Percentiles rank a stretch among this genome's conserved stretches.
phyloP scores from a whole-genome alignment of 2,797 vertebrate genomes.

The Acomys russatus region DNA sequence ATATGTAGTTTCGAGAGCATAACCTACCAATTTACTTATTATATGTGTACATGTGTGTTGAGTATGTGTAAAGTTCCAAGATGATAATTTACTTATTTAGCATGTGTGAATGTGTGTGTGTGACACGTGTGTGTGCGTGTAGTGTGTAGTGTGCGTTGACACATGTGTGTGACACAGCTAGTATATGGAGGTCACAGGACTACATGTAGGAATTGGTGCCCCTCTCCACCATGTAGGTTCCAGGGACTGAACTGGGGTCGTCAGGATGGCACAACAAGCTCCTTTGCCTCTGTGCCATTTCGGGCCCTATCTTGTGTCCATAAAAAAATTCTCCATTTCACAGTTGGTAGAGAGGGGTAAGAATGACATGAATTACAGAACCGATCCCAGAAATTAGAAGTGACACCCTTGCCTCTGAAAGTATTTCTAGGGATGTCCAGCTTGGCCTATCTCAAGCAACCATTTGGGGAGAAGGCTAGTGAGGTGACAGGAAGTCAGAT shows the following conservation, averaged over 20 bases:
- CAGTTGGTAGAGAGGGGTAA: neutral
- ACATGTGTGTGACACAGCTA: neutral
- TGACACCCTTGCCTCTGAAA: constrained; percentile 52
- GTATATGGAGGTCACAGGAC: neutral
- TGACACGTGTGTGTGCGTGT: no score
- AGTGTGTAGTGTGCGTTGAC: neutral
- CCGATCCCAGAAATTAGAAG: constrained; percentile 42
- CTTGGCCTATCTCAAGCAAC: constrained; percentile 18
- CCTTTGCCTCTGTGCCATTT: neutral
- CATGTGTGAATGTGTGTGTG: no score
- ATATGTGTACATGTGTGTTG: neutral
- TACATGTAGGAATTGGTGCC: no score
- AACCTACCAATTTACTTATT: neutral
- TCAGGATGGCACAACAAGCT: neutral
- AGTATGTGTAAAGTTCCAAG: neutral
- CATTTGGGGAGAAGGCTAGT: neutral
- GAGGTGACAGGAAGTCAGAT: constrained; percentile 55
- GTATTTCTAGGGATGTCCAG: constrained; percentile 54
- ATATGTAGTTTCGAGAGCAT: neutral
- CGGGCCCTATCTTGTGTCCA: constrained; percentile 36
- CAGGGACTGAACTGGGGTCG: neutral
- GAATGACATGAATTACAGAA: constrained; percentile 24
- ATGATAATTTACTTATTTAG: neutral
- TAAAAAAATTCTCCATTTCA: neutral
- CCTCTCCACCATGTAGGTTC: neutral